A percentile compares a stretch with the other conserved stretches of the same genome.
Conservation (phyloP, 2,113 vertebrate species). For the Apteryx mantelli region DNA sequence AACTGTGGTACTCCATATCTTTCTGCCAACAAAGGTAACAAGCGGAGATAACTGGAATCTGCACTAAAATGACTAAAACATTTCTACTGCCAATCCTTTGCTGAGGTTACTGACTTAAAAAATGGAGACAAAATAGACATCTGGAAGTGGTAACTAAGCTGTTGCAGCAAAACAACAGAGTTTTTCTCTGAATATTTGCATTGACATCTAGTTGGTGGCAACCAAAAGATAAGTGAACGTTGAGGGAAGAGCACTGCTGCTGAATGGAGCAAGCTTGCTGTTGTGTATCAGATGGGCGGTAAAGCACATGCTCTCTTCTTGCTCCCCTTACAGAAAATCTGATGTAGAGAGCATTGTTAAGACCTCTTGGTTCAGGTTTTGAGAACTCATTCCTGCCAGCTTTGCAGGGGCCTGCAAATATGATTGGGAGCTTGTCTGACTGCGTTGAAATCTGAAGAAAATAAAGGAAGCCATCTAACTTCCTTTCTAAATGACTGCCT, state of each 20-base stretch:
- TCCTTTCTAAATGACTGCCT: background rate
- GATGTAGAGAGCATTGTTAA: background rate
- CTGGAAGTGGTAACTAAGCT: background rate
- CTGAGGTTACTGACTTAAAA: background rate
- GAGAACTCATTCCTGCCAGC: background rate
- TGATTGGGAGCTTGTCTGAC: accelerated
- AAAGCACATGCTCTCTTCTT: background rate
- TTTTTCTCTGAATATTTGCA: background rate
- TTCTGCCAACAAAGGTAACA: background rate
- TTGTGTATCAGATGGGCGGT: background rate
- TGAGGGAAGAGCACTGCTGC: background rate
- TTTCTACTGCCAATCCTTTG: background rate
- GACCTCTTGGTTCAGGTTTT: background rate
- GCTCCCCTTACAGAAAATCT: background rate
- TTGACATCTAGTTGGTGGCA: background rate
- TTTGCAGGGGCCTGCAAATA: background rate
- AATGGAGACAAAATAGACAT: background rate
- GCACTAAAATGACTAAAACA: background rate
- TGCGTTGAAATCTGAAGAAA: constrained; percentile 26
- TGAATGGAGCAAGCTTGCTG: background rate
- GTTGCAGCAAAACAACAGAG: background rate
- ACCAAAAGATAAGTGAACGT: background rate
- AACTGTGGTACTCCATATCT: background rate
- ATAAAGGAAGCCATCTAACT: background rate
- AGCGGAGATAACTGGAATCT: background rate